Conservation (phyloP, 2,113 vertebrate species). For the Malurus alboscapulatus region DNA sequence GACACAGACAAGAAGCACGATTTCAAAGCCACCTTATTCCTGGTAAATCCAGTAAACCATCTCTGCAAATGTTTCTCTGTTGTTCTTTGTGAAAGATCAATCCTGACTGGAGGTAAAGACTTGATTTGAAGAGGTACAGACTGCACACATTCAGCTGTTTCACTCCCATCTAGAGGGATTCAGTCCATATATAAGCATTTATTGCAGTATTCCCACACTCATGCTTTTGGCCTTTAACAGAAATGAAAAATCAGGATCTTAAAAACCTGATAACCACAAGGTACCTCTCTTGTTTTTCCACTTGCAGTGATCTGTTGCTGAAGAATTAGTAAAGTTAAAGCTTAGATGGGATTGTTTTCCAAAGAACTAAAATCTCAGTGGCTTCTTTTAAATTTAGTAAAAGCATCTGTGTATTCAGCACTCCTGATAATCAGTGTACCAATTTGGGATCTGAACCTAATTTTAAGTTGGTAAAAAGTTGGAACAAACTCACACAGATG, state of each 20-base stretch:
- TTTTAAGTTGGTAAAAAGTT: not conserved
- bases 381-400: not conserved
- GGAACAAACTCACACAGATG: not conserved
- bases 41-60: not conserved
- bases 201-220: not conserved
- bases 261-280: not conserved
- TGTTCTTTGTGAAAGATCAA: not conserved
- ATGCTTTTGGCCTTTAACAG: not conserved
- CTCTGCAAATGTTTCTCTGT: not conserved
- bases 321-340: not conserved
- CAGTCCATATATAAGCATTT: not conserved
- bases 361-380: not conserved
- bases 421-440: not conserved
- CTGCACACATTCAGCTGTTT: not conserved
- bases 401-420: not conserved
- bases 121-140: not conserved
- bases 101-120: not conserved
- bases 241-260: not conserved
- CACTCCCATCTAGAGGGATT: not conserved
- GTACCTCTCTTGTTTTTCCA: not conserved
- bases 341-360: not conserved
- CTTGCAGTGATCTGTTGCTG: not conserved
- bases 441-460: not conserved
- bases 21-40: not conserved
- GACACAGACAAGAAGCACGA: not conserved